Conservation (phyloP, 2,113 vertebrate genomes). For the Cyrtonyx montezumae region DNA sequence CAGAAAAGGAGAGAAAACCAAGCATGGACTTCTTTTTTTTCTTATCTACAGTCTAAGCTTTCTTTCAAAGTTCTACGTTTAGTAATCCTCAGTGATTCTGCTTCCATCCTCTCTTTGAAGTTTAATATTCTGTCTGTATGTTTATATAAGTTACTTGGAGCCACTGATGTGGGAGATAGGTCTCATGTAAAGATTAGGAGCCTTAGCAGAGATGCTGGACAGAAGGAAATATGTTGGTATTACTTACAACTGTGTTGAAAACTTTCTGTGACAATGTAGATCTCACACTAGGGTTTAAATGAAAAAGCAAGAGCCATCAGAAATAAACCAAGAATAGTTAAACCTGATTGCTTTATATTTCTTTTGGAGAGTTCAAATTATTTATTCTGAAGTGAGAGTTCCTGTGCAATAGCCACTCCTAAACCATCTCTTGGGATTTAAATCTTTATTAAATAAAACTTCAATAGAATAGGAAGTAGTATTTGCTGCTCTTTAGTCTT, state of each 20-base stretch:
- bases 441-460: neutral
- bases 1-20: neutral
- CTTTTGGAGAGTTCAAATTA: neutral
- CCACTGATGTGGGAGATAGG: neutral
- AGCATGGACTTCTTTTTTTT: neutral
- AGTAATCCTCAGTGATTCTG: neutral
- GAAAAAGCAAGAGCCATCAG: neutral
- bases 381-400: neutral
- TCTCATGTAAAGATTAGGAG: neutral
- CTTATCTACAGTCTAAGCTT: neutral
- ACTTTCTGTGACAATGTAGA: neutral
- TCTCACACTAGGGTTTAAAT: neutral
- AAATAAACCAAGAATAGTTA: neutral
- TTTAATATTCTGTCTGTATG: neutral
- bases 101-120: neutral
- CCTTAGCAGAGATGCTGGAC: neutral
- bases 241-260: neutral
- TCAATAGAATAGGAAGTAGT: neutral
- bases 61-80: neutral
- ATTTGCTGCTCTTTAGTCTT: neutral
- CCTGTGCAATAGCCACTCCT: neutral
- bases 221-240: neutral
- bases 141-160: neutral
- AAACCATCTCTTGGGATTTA: slow-evolving; percentile 3
- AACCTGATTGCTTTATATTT: neutral